phyloP scores from a whole-genome alignment of 64 coral and sea anemone species.

The Porites australiensis region DNA sequence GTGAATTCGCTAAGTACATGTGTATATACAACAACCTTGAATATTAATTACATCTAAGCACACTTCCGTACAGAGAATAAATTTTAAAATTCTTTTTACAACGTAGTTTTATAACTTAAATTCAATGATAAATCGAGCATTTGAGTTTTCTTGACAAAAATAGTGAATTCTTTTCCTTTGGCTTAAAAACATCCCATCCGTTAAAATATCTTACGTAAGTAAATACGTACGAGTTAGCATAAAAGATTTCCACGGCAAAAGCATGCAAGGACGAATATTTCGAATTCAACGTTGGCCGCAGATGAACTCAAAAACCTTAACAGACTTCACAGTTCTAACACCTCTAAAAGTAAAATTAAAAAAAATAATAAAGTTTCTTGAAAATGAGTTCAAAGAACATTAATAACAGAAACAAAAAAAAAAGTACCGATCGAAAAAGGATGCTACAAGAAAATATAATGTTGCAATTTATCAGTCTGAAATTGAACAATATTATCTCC shows the following conservation, averaged over 20 bases:
- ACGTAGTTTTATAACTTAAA: neutral
- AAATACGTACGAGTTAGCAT: neutral
- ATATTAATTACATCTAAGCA: conserved; percentile 38
- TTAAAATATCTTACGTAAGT: neutral
- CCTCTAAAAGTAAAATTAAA: neutral
- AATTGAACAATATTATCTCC: conserved; percentile 63
- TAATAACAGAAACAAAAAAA: neutral
- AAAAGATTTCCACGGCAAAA: conserved; percentile 4
- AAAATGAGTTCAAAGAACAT: neutral
- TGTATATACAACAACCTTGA: conserved; percentile 16
- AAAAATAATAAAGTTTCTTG: conserved; percentile 1
- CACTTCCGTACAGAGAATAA: conserved; percentile 4
- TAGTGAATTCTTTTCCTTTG: neutral
- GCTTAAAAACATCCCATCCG: neutral
- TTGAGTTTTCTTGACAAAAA: neutral
- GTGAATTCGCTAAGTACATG: conserved; percentile 9
- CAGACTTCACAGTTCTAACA: neutral
- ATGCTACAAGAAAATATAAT: neutral
- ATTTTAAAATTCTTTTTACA: conserved; percentile 25
- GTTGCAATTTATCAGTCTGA: neutral
- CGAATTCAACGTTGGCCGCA: neutral
- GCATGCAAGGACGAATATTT: neutral
- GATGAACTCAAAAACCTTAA: conserved; percentile 39
- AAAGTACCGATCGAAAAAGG: neutral
- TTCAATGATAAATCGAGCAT: neutral